Base-by-base conservation (phyloP, 2,797 vertebrate species). In the Oreonectes daqikongensis region DNA sequence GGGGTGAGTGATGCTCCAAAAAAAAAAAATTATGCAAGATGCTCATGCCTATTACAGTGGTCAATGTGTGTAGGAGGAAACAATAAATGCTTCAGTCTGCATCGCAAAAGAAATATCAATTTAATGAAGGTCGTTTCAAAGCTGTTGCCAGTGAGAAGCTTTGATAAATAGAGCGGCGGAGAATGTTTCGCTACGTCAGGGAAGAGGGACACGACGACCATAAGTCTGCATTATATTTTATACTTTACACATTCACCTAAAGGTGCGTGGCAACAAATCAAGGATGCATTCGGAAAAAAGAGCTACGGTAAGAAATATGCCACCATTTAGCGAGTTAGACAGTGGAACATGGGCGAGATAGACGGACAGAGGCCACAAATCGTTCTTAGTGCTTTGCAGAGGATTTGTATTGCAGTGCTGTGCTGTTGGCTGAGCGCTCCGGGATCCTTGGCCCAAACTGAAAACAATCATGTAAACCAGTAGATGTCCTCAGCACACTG, bases 401-500 rank as follows among this genome's bases (percentile, higher is more conserved):
- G 63, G 59, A 79, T 73, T 75, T 80, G 77, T 76, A 70, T 69
- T 68, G 72, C 67, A 44, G 53, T 38, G 60, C 74, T 77, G 28
- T 68, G 69, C 73, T 68, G 71, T 72, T 79, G 70, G 18, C 75
- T 82, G 50, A 76, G 48, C 72, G 75, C 73, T 75, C 72, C 76
- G 82, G 61, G 44, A 66, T 77, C 75, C 71, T 76, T 50, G 78
- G 72, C 44, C 24, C 28, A 17, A 32, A 38, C 22, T 26, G 24
- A 30, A 60, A 24, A 48, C 10, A 28, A 75, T 79, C 68, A 69
- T 40, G 78, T 52, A 46, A 67, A 48, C 88, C 90, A 88, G 89
- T 79, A 90, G 90, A 88, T 86, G 90, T 89, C 88, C 89, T 87
- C 88, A 85, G 88, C 79, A 77, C 82, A 83, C 88, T 87, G 80